Conservation (phyloP, 2,797 vertebrate species). For the Gallirallus australis region DNA sequence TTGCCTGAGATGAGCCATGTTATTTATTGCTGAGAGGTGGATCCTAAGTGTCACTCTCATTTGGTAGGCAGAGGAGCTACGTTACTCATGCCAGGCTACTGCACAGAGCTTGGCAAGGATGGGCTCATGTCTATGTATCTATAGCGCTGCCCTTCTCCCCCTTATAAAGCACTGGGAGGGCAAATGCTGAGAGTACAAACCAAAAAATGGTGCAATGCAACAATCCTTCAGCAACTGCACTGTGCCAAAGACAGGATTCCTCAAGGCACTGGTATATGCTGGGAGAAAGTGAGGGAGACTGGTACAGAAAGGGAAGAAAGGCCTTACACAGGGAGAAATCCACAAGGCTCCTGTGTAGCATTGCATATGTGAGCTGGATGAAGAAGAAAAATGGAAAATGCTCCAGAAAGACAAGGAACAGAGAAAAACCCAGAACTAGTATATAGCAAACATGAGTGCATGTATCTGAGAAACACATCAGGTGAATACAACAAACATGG, state of each 20-base stretch:
- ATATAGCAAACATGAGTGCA: accelerated
- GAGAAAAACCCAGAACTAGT: background rate
- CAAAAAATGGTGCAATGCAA: accelerated
- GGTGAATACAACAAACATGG: background rate
- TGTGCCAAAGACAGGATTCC: background rate
- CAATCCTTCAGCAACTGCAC: accelerated
- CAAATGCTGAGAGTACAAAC: accelerated
- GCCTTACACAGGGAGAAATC: background rate
- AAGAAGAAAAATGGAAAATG: background rate
- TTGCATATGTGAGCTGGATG: accelerated
- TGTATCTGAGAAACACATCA: background rate
- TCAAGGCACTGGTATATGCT: accelerated
- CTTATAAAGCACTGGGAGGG: accelerated
- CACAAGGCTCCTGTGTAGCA: background rate
- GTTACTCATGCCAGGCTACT: background rate
- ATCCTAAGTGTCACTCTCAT: background rate
- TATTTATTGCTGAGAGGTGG: background rate
- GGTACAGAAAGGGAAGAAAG: background rate
- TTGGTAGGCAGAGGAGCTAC: background rate
- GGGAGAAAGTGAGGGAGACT: background rate
- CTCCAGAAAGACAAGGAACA: background rate
- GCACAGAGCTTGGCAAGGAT: background rate
- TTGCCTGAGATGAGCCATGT: background rate
- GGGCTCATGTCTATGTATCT: accelerated
- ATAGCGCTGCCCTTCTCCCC: background rate